These are phyloP conservation scores for Egretta garzetta DNA, from an alignment of 2,113 vertebrate genomes.

Conservation along the genomic window DNA sequence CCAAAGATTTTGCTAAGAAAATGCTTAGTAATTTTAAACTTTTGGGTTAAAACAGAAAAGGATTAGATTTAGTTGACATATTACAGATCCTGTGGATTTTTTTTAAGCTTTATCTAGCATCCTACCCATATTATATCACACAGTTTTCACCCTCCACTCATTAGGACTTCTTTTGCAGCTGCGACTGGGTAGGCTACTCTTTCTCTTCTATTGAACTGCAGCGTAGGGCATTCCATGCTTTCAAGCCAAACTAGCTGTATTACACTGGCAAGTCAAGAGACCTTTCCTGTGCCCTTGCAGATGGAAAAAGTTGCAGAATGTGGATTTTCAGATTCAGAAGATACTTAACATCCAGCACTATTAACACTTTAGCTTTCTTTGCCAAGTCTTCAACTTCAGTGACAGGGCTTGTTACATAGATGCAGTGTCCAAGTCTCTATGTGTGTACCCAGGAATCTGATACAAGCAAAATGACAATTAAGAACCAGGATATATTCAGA, in stretches of 20 bases:
- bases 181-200: not conserved
- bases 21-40: not conserved
- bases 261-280: not conserved
- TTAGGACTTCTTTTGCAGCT: not conserved
- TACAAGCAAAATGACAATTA: not conserved
- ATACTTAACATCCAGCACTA: not conserved
- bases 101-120: not conserved
- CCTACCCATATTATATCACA: not conserved
- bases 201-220: not conserved
- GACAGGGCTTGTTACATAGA: not conserved
- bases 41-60: not conserved
- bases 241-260: not conserved
- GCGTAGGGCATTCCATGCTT: not conserved
- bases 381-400: not conserved
- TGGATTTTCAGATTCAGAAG: not conserved
- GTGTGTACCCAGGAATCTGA: not conserved
- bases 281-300: not conserved
- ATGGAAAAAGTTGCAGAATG: not conserved
- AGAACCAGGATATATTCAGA: not conserved
- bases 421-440: not conserved
- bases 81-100: not conserved
- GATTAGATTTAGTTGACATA: not conserved
- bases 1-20: not conserved
- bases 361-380: not conserved
- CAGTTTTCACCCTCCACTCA: not conserved